A percentile compares a stretch with the other conserved stretches of the same genome.
phyloP scores from a whole-genome alignment of 2,113 vertebrate species.

The Azemiops feae region DNA sequence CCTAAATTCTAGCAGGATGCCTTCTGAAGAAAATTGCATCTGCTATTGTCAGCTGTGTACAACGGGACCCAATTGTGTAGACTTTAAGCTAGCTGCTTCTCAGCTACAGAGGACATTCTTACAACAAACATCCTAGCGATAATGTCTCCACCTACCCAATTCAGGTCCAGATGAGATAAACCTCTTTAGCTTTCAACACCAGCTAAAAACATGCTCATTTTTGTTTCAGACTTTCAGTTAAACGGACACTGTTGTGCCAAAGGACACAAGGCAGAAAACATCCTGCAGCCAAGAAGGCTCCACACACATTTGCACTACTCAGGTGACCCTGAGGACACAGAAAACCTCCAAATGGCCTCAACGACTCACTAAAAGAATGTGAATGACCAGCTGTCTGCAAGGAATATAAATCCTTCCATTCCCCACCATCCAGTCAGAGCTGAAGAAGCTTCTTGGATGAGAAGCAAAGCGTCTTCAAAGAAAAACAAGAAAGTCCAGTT shows the following conservation, averaged over 20 bases:
- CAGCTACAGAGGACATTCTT: background rate
- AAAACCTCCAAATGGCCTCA: no score
- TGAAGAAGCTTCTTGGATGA: no score
- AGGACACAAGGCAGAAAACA: no score
- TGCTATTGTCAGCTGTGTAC: background rate
- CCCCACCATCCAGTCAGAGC: no score
- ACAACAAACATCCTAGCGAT: background rate
- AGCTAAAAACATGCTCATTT: background rate
- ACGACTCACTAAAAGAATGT: no score
- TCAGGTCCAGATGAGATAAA: background rate
- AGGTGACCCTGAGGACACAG: no score
- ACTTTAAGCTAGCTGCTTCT: background rate
- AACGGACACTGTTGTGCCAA: background rate
- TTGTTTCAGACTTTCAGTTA: background rate
- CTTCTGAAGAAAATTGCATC: background rate
- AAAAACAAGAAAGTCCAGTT: no score
- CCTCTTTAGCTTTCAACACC: background rate
- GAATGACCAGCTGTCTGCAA: no score
- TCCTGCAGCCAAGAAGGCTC: no score
- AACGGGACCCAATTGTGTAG: background rate
- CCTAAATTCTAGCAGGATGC: background rate
- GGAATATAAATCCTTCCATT: no score
- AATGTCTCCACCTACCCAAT: rapidly evolving
- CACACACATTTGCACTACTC: no score
- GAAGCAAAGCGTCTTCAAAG: no score